Conservation (phyloP, 2,797 vertebrate genomes). For the Petrocephalus schoutedeni region DNA sequence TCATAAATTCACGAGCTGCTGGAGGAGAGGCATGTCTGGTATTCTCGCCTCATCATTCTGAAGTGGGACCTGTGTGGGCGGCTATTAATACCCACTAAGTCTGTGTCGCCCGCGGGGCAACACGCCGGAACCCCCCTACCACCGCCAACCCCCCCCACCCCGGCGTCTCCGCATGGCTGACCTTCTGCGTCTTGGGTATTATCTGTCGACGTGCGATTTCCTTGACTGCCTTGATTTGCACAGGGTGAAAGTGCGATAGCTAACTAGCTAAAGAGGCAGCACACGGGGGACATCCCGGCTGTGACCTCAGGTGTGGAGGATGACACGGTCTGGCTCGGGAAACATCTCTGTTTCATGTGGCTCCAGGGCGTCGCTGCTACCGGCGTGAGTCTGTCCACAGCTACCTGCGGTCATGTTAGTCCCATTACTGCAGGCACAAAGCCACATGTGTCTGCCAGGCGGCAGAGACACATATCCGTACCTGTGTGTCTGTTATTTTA, state of each 20-base stretch:
- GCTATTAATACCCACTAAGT: constrained; percentile 41
- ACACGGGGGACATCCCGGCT: not conserved
- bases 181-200: not conserved
- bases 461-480: not conserved
- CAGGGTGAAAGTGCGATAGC: not conserved
- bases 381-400: not conserved
- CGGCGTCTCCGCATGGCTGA: no score
- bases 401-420: no score
- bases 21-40: constrained; percentile 60
- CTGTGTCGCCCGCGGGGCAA: not conserved
- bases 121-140: not conserved
- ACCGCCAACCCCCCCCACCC: no score
- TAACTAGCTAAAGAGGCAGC: not conserved
- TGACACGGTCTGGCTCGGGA: not conserved
- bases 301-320: not conserved
- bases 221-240: not conserved
- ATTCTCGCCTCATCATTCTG: constrained; percentile 60
- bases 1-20: constrained; percentile 62
- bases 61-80: constrained; percentile 31
- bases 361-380: not conserved
- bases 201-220: not conserved
- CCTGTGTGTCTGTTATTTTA: not conserved
- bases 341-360: not conserved
- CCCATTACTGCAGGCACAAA: not conserved
- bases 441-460: not conserved